Percentiles rank a stretch among this genome's conserved stretches.
These are phyloP conservation scores for Nipponia nippon DNA, from an alignment of 2,113 vertebrate species.

Conservation along the genomic window DNA sequence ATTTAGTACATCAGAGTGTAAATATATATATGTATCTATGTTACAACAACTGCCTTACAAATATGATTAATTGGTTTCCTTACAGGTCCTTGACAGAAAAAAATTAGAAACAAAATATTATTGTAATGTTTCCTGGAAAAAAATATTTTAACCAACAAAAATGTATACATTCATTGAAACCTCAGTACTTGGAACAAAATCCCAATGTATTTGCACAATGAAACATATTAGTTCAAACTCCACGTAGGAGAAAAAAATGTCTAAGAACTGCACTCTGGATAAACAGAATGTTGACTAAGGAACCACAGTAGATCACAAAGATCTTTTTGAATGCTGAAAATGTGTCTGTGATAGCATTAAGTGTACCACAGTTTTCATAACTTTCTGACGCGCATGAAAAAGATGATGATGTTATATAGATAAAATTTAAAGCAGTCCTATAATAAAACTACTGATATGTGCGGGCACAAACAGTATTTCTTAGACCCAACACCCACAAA, in stretches of 20 bases:
- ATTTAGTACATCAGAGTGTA: neutral
- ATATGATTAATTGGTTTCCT: neutral
- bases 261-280: neutral
- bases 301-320: neutral
- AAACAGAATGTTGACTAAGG: neutral
- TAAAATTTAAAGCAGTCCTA: neutral
- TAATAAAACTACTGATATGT: neutral
- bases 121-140: neutral
- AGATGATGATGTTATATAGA: neutral
- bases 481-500: neutral
- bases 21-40: neutral
- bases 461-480: neutral
- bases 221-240: neutral
- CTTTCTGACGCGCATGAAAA: neutral
- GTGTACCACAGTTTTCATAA: neutral
- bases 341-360: neutral
- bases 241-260: neutral
- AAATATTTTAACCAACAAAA: neutral
- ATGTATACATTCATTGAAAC: neutral
- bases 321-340: neutral
- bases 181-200: neutral
- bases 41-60: neutral
- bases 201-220: neutral
- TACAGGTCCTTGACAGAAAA: neutral
- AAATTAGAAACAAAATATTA: neutral